Evolutionary conservation across 2,113 vertebrate species (phyloP).

Genomic region (Kryptolebias marmoratus): DNA sequence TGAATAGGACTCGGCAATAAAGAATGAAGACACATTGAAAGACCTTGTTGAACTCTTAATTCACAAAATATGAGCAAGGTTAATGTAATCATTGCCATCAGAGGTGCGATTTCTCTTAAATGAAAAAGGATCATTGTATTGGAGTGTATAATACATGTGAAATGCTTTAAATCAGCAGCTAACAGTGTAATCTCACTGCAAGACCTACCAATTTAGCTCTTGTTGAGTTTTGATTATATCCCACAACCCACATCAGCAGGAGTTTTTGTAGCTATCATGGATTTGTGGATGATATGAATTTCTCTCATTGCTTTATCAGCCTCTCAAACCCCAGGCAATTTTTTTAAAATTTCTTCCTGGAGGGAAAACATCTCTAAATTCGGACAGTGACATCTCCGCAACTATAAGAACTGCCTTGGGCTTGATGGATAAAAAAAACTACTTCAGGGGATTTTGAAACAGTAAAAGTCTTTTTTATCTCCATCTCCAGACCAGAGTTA

Average conservation of each 20-base stretch:
- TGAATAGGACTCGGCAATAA: slow-evolving; percentile 5
- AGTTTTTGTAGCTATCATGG: neutral
- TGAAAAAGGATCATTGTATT: slow-evolving; percentile 1
- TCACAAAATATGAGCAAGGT: neutral
- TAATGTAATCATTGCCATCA: neutral
- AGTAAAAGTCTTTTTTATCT: neutral
- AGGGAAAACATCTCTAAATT: slow-evolving; percentile 6
- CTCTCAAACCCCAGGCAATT: neutral
- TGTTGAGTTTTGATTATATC: slow-evolving; percentile 14
- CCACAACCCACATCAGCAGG: neutral
- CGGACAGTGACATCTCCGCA: neutral
- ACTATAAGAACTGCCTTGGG: neutral
- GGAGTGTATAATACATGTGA: neutral
- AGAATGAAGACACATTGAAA: neutral
- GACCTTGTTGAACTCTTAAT: slow-evolving; percentile 1
- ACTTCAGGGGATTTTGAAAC: slow-evolving; percentile 6
- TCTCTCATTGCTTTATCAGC: slow-evolving; percentile 2
- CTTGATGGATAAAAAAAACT: slow-evolving; percentile 1
- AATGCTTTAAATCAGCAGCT: neutral
- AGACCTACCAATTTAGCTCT: neutral
- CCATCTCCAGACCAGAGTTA: neutral
- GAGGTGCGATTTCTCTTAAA: slow-evolving; percentile 1
- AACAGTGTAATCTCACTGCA: slow-evolving; percentile 6
- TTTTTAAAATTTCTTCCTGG: neutral
- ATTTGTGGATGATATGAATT: slow-evolving; percentile 1